These are phyloP conservation scores for Xylota segnis DNA, from an alignment of 2,888 invertebrate genomes.

Conservation along the genomic window DNA sequence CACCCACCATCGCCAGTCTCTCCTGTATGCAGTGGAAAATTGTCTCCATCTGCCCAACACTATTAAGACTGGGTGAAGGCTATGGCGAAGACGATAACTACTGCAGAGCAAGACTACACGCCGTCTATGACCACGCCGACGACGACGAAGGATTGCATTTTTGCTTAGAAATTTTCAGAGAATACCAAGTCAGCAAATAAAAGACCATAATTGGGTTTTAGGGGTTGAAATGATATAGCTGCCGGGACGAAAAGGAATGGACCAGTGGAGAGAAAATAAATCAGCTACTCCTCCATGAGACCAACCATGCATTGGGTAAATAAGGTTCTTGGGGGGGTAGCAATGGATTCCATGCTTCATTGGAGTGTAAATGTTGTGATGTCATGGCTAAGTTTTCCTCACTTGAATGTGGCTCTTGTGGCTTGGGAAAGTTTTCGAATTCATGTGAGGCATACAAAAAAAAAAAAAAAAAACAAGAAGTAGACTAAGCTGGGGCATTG, in stretches of 20 bases:
- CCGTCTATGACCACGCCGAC: background rate
- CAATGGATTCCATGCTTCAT: slow-evolving; percentile 43
- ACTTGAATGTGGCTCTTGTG: background rate
- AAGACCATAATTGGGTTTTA: slow-evolving; percentile 61
- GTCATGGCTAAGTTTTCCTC: slow-evolving; percentile 21
- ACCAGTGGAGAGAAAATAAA: slow-evolving; percentile 38
- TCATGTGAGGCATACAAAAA: background rate
- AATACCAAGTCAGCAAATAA: slow-evolving; percentile 58
- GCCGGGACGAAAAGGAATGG: background rate
- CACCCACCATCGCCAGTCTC: too few relatives aligned
- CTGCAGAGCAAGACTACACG: background rate
- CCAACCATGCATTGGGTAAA: slow-evolving; percentile 41
- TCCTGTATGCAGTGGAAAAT: slow-evolving; percentile 16
- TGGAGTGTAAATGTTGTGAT: slow-evolving; percentile 47
- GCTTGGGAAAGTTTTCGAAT: background rate
- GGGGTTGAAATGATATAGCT: slow-evolving; percentile 49
- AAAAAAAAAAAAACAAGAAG: background rate
- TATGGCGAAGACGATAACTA: slow-evolving; percentile 11
- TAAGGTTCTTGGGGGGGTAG: slow-evolving; percentile 7
- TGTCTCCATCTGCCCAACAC: slow-evolving; percentile 20
- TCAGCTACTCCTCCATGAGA: slow-evolving; percentile 24
- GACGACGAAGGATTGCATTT: slow-evolving; percentile 38
- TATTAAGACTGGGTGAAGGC: background rate
- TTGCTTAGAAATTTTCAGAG: slow-evolving; percentile 26
- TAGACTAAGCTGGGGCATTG: background rate